Evolutionary conservation across 2,113 vertebrate genomes (phyloP).

Genomic region (Petroica traversi): DNA sequence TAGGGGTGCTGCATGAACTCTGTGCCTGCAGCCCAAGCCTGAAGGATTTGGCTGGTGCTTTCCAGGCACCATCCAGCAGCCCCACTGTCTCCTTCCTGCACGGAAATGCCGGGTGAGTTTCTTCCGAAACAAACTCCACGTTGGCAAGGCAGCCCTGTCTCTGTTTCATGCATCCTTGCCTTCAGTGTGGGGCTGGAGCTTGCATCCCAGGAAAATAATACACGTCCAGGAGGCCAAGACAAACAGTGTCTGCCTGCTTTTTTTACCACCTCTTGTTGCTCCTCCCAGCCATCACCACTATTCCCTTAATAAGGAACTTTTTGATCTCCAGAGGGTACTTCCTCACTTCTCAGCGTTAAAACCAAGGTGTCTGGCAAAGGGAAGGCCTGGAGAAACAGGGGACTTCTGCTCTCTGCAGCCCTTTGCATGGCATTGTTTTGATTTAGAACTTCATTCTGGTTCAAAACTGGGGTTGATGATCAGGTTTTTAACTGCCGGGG

Average conservation of each 20-base stretch:
- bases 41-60: background rate
- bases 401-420: background rate
- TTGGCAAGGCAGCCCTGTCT: background rate
- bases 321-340: background rate
- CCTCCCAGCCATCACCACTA: background rate
- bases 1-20: background rate
- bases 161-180: background rate
- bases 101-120: background rate
- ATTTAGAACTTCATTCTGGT: background rate
- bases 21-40: fast-evolving
- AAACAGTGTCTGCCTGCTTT: slow-evolving; percentile 26
- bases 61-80: background rate
- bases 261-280: background rate
- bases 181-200: background rate
- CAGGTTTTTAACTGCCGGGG: background rate
- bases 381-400: background rate
- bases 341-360: background rate
- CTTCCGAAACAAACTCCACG: background rate
- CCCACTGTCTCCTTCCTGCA: background rate
- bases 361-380: background rate
- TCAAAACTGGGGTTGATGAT: background rate
- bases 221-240: background rate
- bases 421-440: background rate
- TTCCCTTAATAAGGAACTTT: background rate
- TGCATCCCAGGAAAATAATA: slow-evolving; percentile 16